Base-by-base conservation (phyloP, 2,888 invertebrate genomes). In the Maniola hyperantus region DNA sequence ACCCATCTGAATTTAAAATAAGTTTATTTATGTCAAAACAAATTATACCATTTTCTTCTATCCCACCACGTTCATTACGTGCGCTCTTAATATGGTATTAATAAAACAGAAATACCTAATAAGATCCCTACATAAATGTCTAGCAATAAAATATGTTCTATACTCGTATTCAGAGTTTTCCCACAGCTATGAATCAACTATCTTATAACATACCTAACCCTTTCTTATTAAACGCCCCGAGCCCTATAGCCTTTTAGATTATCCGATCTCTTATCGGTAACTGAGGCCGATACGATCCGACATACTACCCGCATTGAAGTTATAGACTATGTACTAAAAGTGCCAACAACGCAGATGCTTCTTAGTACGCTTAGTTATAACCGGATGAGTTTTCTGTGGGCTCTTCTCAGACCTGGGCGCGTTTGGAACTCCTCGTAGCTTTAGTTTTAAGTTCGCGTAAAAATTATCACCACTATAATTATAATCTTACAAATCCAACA, bases 111-210 rank as follows among this genome's bases (percentile, higher is more conserved):
- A 42, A 59, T 44, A 53, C n/a, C 42, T 15, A 54, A 54, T 54
- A 36, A 36, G 34, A 15, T 36, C 15, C 10, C 10, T 11, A 42
- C 42, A 39, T 57, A 57, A 39, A 57, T 0, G 55, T 57, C 39
- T 42, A 18, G 39, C 36, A 57, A 39, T 57, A 39, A 33, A 55
- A 42, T 57, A 57, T 42, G 20, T 39, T n/a, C n/a, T n/a, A n/a
- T 18, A 33, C 48, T n/a, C 33, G 34, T 60, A 60, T 60, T 48
- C 34, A 50, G 34, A 60, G 5, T 20, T 48, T 61, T 61, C 61
- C 61, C 61, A 61, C 36, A 36, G 61, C 61, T 13, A 61, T 61
- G 50, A 61, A 61, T 61, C 61, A 61, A 26, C 15, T 11, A 57
- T 20, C 11, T 42, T 20, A 42, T 39, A 57, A 11, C 57, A 39